Evolutionary conservation across 2,797 vertebrate genomes (phyloP).

Genomic region (Coendou prehensilis): DNA sequence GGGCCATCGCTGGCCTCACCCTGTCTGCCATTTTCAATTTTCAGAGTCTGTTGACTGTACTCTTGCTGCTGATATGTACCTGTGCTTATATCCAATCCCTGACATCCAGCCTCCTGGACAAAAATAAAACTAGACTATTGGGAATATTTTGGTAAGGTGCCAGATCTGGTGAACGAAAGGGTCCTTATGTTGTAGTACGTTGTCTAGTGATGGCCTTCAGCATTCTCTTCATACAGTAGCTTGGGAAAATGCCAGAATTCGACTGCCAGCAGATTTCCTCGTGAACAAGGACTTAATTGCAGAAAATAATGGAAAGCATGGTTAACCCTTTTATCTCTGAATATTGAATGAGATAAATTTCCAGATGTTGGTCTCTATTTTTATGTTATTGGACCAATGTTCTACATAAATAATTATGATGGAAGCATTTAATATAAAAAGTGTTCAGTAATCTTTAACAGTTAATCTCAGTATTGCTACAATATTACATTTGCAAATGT

Average conservation of each 20-base stretch:
- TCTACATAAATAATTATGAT: slow-evolving; percentile 70
- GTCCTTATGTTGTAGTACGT: slow-evolving; percentile 93
- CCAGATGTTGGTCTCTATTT: slow-evolving; percentile 68
- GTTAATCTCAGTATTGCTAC: slow-evolving; percentile 64
- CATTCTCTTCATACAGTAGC: slow-evolving; percentile 94
- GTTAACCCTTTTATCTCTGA: slow-evolving; percentile 65
- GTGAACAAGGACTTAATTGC: slow-evolving; percentile 72
- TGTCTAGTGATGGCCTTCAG: slow-evolving; percentile 96
- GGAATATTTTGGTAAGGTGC: slow-evolving; percentile 98
- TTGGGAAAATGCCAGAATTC: slow-evolving; percentile 42
- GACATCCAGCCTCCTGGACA: slow-evolving; percentile 95
- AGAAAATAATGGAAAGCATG: slow-evolving; percentile 74
- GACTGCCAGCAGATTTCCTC: slow-evolving; percentile 55
- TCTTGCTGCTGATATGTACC: slow-evolving; percentile 96
- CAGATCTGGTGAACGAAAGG: slow-evolving; percentile 96
- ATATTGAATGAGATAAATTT: slow-evolving; percentile 65
- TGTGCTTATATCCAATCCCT: slow-evolving; percentile 96
- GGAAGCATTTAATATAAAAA: slow-evolving; percentile 67
- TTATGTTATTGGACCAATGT: slow-evolving; percentile 76
- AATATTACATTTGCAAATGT: slow-evolving; percentile 57
- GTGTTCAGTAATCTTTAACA: slow-evolving; percentile 47
- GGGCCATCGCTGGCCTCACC: background rate
- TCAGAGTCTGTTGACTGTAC: slow-evolving; percentile 96
- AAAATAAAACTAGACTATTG: slow-evolving; percentile 95
- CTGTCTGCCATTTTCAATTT: slow-evolving; percentile 98